phyloP scores from a whole-genome alignment of 2,797 vertebrate genomes.

The Pangasius mekongensis region DNA sequence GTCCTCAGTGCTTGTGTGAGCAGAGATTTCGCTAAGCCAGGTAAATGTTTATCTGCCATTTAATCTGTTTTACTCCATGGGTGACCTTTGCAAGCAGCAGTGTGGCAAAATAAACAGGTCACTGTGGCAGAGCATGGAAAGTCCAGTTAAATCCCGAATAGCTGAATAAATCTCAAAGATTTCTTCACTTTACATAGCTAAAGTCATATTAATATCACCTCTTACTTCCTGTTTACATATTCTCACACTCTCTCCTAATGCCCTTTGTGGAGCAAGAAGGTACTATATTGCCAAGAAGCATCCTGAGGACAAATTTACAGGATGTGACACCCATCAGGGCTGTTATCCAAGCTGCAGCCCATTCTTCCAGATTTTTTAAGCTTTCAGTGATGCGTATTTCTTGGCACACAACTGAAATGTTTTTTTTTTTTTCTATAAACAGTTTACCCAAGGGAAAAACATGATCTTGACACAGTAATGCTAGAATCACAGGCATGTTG shows the following conservation, averaged over 20 bases:
- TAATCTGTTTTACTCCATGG: conserved; percentile 45
- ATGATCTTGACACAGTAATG: neutral
- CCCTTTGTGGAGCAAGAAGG: neutral
- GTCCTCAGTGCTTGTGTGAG: conserved; percentile 22
- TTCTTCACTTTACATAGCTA: conserved; percentile 16
- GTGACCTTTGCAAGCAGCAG: conserved; percentile 45
- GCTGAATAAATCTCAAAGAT: conserved; percentile 1
- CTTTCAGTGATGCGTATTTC: neutral
- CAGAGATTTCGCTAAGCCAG: conserved; percentile 45
- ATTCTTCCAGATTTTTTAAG: neutral
- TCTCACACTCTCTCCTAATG: neutral
- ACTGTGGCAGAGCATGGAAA: conserved; percentile 25
- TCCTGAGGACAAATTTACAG: neutral
- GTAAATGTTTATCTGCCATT: conserved; percentile 55
- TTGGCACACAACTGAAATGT: neutral
- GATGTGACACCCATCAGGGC: neutral
- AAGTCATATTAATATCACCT: conserved; percentile 14
- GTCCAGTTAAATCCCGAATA: conserved; percentile 27
- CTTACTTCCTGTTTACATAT: conserved; percentile 27
- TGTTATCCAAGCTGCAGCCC: neutral
- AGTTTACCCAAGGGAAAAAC: neutral
- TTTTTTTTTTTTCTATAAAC: no score
- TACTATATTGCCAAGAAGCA: neutral
- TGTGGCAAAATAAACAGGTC: conserved; percentile 51
- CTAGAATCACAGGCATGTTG: neutral